Conservation (phyloP, 2,797 vertebrate species). For the Gymnoscopelus microlampas region DNA sequence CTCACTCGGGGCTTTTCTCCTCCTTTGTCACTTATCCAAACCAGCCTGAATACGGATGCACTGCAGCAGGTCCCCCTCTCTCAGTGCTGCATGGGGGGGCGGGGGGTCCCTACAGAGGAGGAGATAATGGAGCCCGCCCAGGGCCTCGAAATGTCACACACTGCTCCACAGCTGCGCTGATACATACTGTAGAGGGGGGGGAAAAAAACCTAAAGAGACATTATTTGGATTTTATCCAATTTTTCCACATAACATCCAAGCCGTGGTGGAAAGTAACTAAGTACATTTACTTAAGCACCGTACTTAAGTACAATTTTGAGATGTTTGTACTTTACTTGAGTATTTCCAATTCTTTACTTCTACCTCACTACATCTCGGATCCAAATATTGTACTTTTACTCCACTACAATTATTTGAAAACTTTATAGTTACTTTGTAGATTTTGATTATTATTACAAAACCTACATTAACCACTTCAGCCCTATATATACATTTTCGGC, state of each 20-base stretch:
- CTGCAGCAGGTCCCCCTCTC: neutral
- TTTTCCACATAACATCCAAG: neutral
- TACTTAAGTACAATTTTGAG: too few species aligned
- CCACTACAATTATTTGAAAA: too few species aligned
- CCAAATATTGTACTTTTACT: too few species aligned
- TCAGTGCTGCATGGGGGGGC: neutral
- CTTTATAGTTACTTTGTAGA: too few species aligned
- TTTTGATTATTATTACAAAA: too few species aligned
- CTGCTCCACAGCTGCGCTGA: neutral
- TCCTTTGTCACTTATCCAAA: slow-evolving; percentile 36
- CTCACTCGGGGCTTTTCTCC: slow-evolving; percentile 10
- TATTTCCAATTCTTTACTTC: too few species aligned
- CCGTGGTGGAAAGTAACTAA: too few species aligned
- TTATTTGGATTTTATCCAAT: slow-evolving; percentile 15
- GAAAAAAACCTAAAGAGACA: neutral
- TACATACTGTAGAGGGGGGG: neutral
- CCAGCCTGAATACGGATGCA: slow-evolving; percentile 37
- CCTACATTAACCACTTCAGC: too few species aligned
- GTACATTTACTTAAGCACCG: too few species aligned
- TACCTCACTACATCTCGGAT: too few species aligned
- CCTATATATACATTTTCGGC: too few species aligned
- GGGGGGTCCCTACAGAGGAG: neutral
- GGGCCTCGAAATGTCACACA: slow-evolving; percentile 24
- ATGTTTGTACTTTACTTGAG: too few species aligned
- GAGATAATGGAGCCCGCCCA: neutral